These are phyloP conservation scores for Ophraella communa DNA, from an alignment of 2,888 invertebrate species.

Conservation along the genomic window DNA sequence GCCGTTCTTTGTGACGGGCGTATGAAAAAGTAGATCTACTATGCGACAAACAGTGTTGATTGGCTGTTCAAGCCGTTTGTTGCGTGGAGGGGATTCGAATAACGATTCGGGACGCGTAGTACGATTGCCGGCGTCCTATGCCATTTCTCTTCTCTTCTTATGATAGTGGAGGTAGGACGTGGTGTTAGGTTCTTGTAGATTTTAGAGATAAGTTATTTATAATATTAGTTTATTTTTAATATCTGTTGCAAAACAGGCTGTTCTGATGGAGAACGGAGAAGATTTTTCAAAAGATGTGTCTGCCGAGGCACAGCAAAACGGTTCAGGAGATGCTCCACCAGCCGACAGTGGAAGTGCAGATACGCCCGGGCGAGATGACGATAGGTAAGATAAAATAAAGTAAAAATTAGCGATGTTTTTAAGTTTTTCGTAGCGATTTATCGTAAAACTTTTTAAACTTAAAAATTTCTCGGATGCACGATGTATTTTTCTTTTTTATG, in stretches of 20 bases:
- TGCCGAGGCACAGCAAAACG: conserved; percentile 63
- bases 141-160: conserved; percentile 52
- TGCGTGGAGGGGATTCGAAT: conserved; percentile 20
- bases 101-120: conserved; percentile 19
- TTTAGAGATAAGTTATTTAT: conserved; percentile 27
- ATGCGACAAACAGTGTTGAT: conserved; percentile 10
- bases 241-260: conserved; percentile 68
- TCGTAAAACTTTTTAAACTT: conserved; percentile 4
- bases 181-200: conserved; percentile 36
- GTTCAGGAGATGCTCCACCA: conserved; percentile 71
- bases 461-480: conserved; percentile 8
- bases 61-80: conserved; percentile 27
- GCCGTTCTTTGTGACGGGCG: conserved; percentile 14
- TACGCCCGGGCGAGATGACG: conserved; percentile 80
- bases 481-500: conserved; percentile 4
- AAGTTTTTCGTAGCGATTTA: conserved; percentile 19
- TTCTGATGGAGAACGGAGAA: conserved; percentile 78
- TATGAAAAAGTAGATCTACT: conserved; percentile 36
- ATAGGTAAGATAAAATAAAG: conserved; percentile 66
- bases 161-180: conserved; percentile 52
- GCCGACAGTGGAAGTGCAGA: conserved; percentile 76
- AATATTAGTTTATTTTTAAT: conserved; percentile 18
- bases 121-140: conserved; percentile 30
- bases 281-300: conserved; percentile 78
- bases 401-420: conserved; percentile 8